These are phyloP conservation scores for Erannis defoliaria DNA, from an alignment of 2,888 invertebrate genomes.

Conservation along the genomic window DNA sequence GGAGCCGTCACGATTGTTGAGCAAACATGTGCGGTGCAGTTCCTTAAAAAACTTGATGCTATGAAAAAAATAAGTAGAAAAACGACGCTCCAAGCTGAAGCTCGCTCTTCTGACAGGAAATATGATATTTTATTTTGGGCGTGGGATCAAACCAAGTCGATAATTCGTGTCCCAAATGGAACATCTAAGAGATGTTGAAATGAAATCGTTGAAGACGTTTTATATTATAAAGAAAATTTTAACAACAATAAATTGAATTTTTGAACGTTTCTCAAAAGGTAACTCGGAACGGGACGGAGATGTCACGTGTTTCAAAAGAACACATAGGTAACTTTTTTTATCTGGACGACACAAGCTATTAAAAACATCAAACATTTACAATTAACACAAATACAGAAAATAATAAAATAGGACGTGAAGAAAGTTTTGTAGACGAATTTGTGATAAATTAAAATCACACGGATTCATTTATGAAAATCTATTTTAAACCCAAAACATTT, in stretches of 20 bases:
- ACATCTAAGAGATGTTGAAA: conserved; percentile 76
- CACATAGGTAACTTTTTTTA: conserved; percentile 16
- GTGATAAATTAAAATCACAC: conserved; percentile 3
- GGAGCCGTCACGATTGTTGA: conserved; percentile 74
- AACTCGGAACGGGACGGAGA: conserved; percentile 48
- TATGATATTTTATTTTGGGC: conserved; percentile 87
- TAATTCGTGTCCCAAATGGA: conserved; percentile 82
- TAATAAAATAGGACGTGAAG: conserved; percentile 24
- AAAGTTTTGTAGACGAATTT: conserved; percentile 19
- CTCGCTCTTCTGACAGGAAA: conserved; percentile 83
- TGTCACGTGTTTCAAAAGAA: conserved; percentile 55
- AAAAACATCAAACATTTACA: conserved; percentile 32
- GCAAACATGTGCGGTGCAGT: conserved; percentile 83
- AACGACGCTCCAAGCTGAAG: conserved; percentile 81
- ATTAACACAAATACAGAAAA: conserved; percentile 18
- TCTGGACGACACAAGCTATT: conserved; percentile 31
- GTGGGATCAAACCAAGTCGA: conserved; percentile 85
- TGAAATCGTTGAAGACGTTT: conserved; percentile 78
- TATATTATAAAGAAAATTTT: conserved; percentile 67
- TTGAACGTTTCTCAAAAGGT: conserved; percentile 57
- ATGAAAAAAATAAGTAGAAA: conserved; percentile 68
- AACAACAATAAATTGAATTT: conserved; percentile 60
- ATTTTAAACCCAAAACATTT: neutral
- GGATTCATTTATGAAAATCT: too few relatives aligned
- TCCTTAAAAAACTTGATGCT: conserved; percentile 79